Evolutionary conservation across 2,888 invertebrate species (phyloP).

Genomic region (Lepidonotus clava): DNA sequence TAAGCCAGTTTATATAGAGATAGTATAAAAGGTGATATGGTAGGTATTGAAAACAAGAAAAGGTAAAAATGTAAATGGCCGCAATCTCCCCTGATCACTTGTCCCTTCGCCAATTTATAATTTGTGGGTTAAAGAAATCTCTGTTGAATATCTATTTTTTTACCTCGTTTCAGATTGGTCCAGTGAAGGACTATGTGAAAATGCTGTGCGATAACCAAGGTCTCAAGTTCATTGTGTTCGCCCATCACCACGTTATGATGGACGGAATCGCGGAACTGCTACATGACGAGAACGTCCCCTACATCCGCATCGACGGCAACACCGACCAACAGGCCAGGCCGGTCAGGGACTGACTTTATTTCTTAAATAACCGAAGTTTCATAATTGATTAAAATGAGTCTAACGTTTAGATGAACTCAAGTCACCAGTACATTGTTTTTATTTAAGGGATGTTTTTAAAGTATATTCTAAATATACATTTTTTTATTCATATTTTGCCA

Average conservation of each 20-base stretch:
- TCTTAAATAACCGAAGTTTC: too few relatives aligned
- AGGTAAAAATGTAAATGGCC: too few relatives aligned
- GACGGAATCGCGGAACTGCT: conserved; percentile 75
- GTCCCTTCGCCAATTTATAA: too few relatives aligned
- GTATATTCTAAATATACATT: not conserved
- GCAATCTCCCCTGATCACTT: too few relatives aligned
- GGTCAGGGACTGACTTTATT: too few relatives aligned
- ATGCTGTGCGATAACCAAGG: conserved; percentile 75
- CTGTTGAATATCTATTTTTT: not conserved
- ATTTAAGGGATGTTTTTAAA: not conserved
- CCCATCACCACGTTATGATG: conserved; percentile 78
- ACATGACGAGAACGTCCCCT: conserved; percentile 73
- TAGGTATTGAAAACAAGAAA: too few relatives aligned
- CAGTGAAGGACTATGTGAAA: conserved; percentile 76
- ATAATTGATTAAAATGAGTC: not conserved
- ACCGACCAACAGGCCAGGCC: conserved; percentile 69
- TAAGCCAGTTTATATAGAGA: too few relatives aligned
- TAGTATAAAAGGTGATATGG: too few relatives aligned
- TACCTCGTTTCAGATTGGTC: conserved; percentile 71
- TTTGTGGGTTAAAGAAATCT: not conserved
- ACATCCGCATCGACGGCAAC: conserved; percentile 78
- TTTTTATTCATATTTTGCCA: too few relatives aligned
- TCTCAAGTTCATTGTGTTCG: conserved; percentile 78
- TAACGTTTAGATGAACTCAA: not conserved
- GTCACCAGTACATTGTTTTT: not conserved